Percentiles rank a stretch among this genome's conserved stretches.
These are phyloP conservation scores for Teleogryllus oceanicus DNA, from an alignment of 2,888 invertebrate species.

Conservation along the genomic window DNA sequence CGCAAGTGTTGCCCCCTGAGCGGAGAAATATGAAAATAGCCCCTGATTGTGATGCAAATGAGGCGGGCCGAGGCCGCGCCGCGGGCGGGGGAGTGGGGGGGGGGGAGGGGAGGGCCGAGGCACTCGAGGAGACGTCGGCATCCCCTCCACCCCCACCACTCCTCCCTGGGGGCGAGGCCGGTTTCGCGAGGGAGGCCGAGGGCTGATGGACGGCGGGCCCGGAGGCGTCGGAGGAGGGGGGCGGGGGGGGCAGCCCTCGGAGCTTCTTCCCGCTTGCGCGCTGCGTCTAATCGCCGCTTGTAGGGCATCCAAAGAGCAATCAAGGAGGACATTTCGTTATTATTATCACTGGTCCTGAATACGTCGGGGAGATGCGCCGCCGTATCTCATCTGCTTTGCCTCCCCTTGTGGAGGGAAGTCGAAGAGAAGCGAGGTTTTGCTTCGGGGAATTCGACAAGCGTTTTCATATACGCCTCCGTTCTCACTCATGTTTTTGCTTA, in stretches of 20 bases:
- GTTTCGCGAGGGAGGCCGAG: too few species aligned
- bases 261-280: background rate
- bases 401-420: background rate
- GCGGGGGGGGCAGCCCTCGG: background rate
- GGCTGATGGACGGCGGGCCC: background rate
- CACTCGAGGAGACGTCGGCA: background rate
- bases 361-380: too few species aligned
- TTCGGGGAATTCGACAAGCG: too few species aligned
- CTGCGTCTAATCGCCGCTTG: too few species aligned
- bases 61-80: constrained; percentile 18
- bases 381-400: background rate
- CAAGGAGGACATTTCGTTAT: constrained; percentile 9
- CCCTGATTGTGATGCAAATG: constrained; percentile 18
- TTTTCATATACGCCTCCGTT: too few species aligned
- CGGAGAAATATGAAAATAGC: constrained; percentile 18
- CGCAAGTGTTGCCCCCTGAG: constrained; percentile 6
- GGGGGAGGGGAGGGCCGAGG: background rate
- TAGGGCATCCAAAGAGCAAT: background rate
- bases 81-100: background rate
- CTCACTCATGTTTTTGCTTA: too few species aligned
- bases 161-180: too few species aligned
- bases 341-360: background rate
- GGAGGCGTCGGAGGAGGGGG: background rate
- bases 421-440: too few species aligned
- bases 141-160: too few species aligned